Base-by-base conservation (phyloP, 2,113 vertebrate genomes). In the Serilophus lunatus region DNA sequence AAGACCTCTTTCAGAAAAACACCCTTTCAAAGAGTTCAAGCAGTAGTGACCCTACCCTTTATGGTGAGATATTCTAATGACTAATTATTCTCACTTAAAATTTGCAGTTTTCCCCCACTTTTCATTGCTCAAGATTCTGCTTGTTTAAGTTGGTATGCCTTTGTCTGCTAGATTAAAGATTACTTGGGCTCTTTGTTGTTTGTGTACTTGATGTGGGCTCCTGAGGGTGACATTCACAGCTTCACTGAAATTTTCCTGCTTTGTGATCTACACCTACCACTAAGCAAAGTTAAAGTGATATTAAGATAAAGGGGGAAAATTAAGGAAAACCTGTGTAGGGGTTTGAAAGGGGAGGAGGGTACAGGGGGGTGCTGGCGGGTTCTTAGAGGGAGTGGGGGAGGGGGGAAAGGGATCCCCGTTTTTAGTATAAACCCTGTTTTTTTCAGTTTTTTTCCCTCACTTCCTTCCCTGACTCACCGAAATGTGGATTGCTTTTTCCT, bases 91-190 rank as follows among this genome's bases (percentile, higher is more conserved):
- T 64, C 57, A 82, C 38, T 82, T 72, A 82, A 84, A 94, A 71
- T 68, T 85, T 79, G 6, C 63, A 82, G n/a, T 79, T 79, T 91
- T 92, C 79, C 78, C 6, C 68, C 15, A 53, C 45, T 87, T 82
- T 26, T 13, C 15, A 68, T 69, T 90, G 68, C 28, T 82, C 33
- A 38, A 69, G 53, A 72, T 82, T 84, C 50, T 88, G 15, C 59
- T 92, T 88, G 42, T 82, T 85, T 20, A 65, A 70, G 61, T 84
- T 74, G 7, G 45, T 86, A 64, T 26, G 53, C 22, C 50, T 96
- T 88, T 88, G 31, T 88, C 49, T 72, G n/a, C 8, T 76, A 93
- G 54, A 87, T 82, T 90, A 90, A 93, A 90, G 65, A 56, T n/a
- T 60, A 12, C 7, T 60, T 44, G 17, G 6, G 11, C 17, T 85